Evolutionary conservation across 2,113 vertebrate genomes (phyloP), one percentile per base, ranked within the genome.

Genomic region (Scomber scombrus): DNA sequence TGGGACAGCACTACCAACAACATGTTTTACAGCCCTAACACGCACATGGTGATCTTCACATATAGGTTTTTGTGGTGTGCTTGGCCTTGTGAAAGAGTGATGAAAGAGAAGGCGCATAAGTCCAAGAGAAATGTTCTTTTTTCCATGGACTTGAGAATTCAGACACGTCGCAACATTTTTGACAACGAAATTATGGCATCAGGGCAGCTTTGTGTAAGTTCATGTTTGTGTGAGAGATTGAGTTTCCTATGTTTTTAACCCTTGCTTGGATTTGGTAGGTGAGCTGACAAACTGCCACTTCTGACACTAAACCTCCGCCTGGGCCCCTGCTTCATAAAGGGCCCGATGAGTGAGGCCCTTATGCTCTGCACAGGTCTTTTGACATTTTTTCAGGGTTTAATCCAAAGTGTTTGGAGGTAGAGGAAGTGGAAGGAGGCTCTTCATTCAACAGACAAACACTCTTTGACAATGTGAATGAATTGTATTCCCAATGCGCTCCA

Each of bases 401-500:
- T 91, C 75, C 78, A 75, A 83, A 88, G 68, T 81, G 88, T 91
- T 58, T 80, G 78, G 80, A 45, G 19, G 11, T 15, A n/a, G 18
- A 88, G 88, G 85, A 91, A 86, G 78, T 71, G 85, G 84, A 79
- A 80, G 82, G 78, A 82, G 66, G 64, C 75, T 82, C 83, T 60
- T 90, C 88, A 84, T 80, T 93, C 84, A 87, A 52, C 80, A 80
- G 72, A 82, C 71, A 85, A 89, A 88, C 85, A 55, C 34, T 72
- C 78, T 85, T 85, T 86, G 83, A 93, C 93, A 91, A 88, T 54
- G 34, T 66, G 82, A 71, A 49, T 10, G 34, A 47, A 88, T 85
- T 90, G 86, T 89, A 78, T 76, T 78, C 86, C 71, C 50, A 57
- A 57, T 83, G 65, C 74, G 78, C 85, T 88, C 87, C 88, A 81